A percentile compares a stretch with the other conserved stretches of the same genome.
phyloP scores from a whole-genome alignment of 2,797 vertebrate genomes.

The Hylomyscus alleni region DNA sequence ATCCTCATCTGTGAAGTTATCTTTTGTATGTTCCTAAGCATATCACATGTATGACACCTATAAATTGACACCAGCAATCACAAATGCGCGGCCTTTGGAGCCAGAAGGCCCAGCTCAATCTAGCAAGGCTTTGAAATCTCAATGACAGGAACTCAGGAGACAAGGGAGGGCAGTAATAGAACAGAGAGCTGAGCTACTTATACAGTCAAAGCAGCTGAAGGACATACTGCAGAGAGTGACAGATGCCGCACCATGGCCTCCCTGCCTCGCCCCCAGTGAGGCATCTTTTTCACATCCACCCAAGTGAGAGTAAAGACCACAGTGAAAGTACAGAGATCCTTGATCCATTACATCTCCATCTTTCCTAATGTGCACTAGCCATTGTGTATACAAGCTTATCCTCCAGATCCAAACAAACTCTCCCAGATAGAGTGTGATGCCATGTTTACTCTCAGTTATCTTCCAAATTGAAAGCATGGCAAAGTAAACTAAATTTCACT shows the following conservation, averaged over 20 bases:
- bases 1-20: not conserved
- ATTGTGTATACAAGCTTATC: not conserved
- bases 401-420: constrained; percentile 58
- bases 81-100: not conserved
- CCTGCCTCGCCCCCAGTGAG: not conserved
- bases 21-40: constrained; percentile 55
- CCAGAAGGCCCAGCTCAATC: constrained; percentile 26
- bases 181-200: not conserved
- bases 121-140: not conserved
- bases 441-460: constrained; percentile 47
- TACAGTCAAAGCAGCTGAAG: not conserved
- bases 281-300: not conserved
- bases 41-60: not conserved
- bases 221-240: not conserved
- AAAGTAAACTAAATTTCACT: constrained; percentile 57
- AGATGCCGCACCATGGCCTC: not conserved
- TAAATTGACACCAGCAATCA: not conserved
- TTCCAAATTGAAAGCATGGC: constrained; percentile 18
- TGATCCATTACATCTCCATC: constrained; percentile 28
- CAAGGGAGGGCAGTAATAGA: not conserved
- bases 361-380: not conserved
- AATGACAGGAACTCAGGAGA: constrained; percentile 14
- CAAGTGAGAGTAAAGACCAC: not conserved
- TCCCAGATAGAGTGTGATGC: constrained; percentile 22
- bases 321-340: not conserved